A percentile compares a stretch with the other conserved stretches of the same genome.
phyloP scores from a whole-genome alignment of 2,888 invertebrate genomes.

The Geotrupes spiniger region DNA sequence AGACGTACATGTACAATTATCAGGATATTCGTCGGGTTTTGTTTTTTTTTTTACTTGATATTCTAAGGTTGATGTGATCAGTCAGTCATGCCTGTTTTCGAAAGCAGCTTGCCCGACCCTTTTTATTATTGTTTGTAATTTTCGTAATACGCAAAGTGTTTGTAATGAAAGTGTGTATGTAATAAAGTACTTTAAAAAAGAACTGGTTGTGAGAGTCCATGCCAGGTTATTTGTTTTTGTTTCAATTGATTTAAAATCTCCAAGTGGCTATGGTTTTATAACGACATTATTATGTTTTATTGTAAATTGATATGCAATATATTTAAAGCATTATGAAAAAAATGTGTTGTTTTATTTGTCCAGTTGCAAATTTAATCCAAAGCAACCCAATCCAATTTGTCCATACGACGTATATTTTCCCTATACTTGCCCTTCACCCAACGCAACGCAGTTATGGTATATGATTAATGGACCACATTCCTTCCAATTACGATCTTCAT shows the following conservation, averaged over 20 bases:
- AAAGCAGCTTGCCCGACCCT: conserved; percentile 16
- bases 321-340: conserved; percentile 44
- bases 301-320: conserved; percentile 50
- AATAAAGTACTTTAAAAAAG: conserved; percentile 14
- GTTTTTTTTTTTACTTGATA: conserved; percentile 17
- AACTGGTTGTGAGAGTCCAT: conserved; percentile 32
- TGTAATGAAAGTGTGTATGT: neutral
- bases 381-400: too few relatives aligned
- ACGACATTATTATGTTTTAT: conserved; percentile 48
- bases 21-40: conserved; percentile 1
- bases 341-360: conserved; percentile 17
- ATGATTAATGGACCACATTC: too few relatives aligned
- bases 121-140: conserved; percentile 2
- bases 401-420: too few relatives aligned
- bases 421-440: too few relatives aligned
- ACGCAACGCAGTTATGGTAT: too few relatives aligned
- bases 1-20: too few relatives aligned
- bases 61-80: conserved; percentile 12
- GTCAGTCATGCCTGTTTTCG: conserved; percentile 18
- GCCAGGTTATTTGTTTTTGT: conserved; percentile 24
- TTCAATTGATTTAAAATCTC: conserved; percentile 25
- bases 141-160: conserved; percentile 4
- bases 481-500: too few relatives aligned
- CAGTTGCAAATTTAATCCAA: neutral
- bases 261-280: conserved; percentile 48